Base-by-base conservation (phyloP, 2,888 invertebrate species). In the Petrolisthes manimaculis region DNA sequence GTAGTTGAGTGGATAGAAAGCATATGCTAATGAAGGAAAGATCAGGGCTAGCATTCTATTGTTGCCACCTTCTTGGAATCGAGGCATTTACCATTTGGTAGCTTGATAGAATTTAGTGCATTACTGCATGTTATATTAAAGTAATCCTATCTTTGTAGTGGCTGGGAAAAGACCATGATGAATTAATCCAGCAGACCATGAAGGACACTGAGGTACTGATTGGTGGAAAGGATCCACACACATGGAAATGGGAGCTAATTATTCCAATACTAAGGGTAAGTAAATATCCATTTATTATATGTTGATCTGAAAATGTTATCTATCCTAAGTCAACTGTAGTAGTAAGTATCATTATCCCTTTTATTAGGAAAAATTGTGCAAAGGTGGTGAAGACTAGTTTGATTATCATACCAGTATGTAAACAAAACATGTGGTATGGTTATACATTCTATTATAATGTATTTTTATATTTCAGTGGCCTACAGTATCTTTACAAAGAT, bases 131-230 rank as follows among this genome's bases (percentile, higher is more conserved):
- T 67, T 21, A 37, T 24, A 61, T 24, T 6, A 51, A 18, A 18
- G n/a, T 61, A n/a, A 21, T 55, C 5, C 24, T 71, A 6, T 74
- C 14, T 69, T 75, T 71, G 12, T 84, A 89, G 90, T 90, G 90
- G 90, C 84, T 89, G 53, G 89, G 90, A n/a, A 90, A 83, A 77
- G 90, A 90, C 77, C 90, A 90, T 5, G 90, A 90, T 37, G 90
- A 90, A 61, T 56, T 90, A 6, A 89, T 89, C 61, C 88, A 84
- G 67, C 90, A 89, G 51, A 88, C 89, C 4, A 21, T 90, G 51
- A 90, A 90, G 85, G 84, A 82, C 71, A 88, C 86, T 0, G 83
- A 86, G 6, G 89, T 90, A 8, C 51, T 90, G 8, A 79, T 54
- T 37, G 61, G 83, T 3, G 86, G 86, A 8, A 56, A 75, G 54